These are phyloP conservation scores for Holcopasites calliopsidis DNA, from an alignment of 1,140 invertebrate genomes.

Conservation along the genomic window DNA sequence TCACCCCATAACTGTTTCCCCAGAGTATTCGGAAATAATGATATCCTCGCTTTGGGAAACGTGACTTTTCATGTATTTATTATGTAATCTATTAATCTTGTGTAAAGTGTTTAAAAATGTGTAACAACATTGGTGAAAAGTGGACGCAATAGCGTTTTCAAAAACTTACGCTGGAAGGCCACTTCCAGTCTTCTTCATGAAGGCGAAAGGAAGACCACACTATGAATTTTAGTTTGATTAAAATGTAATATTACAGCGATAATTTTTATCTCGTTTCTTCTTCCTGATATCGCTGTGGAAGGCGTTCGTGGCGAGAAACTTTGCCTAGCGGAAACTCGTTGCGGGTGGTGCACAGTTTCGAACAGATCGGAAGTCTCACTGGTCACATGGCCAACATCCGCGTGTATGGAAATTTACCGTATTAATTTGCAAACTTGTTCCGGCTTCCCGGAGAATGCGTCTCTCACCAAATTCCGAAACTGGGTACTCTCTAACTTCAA, in stretches of 20 bases:
- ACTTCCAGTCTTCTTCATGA: too few species aligned
- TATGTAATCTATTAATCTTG: background rate
- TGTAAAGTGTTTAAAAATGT: too few species aligned
- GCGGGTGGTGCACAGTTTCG: constrained; percentile 13
- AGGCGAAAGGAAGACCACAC: too few species aligned
- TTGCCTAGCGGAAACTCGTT: constrained; percentile 10
- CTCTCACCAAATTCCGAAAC: background rate
- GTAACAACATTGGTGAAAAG: too few species aligned
- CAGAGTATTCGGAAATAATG: background rate
- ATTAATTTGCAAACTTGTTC: constrained; percentile 27
- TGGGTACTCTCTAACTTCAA: background rate
- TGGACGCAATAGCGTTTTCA: too few species aligned
- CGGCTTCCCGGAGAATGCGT: background rate
- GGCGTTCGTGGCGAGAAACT: background rate
- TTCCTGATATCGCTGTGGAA: background rate
- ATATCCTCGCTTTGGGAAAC: background rate
- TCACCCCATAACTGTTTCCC: background rate
- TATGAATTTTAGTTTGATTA: too few species aligned
- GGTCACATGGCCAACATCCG: background rate
- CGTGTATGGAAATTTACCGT: constrained; percentile 4
- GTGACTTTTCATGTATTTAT: background rate
- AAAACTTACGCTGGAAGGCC: background rate
- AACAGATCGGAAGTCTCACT: background rate
- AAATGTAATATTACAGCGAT: too few species aligned
- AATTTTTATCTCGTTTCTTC: background rate